Evolutionary conservation across 2,888 invertebrate genomes (phyloP).

Genomic region (Chloroclystis v-ata): DNA sequence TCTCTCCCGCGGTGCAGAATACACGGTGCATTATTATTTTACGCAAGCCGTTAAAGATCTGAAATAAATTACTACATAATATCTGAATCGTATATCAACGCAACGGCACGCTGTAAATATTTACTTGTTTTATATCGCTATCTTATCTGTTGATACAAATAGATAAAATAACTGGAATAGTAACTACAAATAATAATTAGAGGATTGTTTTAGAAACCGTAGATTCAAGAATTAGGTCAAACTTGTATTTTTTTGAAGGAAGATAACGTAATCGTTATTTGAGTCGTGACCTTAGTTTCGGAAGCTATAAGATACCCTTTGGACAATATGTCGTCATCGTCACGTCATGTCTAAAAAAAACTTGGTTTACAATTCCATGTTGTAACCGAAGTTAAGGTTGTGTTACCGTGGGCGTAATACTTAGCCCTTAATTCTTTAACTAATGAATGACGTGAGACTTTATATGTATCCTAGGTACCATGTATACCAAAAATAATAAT

Average conservation of each 20-base stretch:
- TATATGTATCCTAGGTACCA: too few relatives aligned
- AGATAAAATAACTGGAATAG: neutral
- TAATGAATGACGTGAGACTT: too few relatives aligned
- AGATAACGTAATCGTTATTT: conserved; percentile 37
- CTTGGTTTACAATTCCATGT: conserved; percentile 27
- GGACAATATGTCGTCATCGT: conserved; percentile 28
- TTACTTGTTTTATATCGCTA: conserved; percentile 4
- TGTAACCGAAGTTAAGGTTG: conserved; percentile 19
- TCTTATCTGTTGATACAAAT: conserved; percentile 14
- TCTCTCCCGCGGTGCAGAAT: conserved; percentile 16
- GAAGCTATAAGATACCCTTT: conserved; percentile 31
- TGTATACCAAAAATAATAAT: too few relatives aligned
- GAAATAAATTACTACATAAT: too few relatives aligned
- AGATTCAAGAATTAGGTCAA: too few relatives aligned
- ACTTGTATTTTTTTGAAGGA: neutral
- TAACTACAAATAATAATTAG: neutral
- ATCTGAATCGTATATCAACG: too few relatives aligned
- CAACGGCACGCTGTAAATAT: conserved; percentile 4
- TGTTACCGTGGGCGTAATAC: too few relatives aligned
- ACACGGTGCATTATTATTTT: conserved; percentile 5
- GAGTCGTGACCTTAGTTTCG: conserved; percentile 32
- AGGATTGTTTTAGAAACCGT: neutral
- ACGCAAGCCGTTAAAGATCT: too few relatives aligned
- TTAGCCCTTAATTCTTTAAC: too few relatives aligned
- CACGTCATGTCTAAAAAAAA: conserved; percentile 42